Percentiles rank a stretch among this genome's conserved stretches.
These are phyloP conservation scores for Melanotaenia pygmaea DNA, from an alignment of 2,797 vertebrate species.

Conservation along the genomic window DNA sequence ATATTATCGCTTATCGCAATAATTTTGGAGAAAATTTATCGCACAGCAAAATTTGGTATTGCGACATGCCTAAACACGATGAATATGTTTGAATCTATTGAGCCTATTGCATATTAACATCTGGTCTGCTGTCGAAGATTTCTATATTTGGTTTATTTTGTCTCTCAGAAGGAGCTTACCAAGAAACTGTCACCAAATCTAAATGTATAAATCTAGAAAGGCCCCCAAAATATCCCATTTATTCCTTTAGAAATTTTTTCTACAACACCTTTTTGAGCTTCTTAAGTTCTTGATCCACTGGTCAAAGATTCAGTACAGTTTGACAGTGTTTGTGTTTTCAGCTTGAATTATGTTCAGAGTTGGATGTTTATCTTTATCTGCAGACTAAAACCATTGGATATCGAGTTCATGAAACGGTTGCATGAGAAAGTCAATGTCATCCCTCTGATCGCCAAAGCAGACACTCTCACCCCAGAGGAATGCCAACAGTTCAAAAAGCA, in stretches of 20 bases:
- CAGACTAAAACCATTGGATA: constrained; percentile 98
- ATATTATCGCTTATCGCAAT: no score
- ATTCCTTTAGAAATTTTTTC: not conserved
- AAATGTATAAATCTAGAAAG: constrained; percentile 6
- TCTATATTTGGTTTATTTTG: constrained; percentile 45
- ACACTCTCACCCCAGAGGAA: constrained; percentile 98
- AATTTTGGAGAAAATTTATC: no score
- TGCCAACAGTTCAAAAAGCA: constrained; percentile 99
- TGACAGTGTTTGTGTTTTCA: not conserved
- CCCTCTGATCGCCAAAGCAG: constrained; percentile 98
- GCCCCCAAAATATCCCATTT: not conserved
- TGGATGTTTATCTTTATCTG: constrained; percentile 31
- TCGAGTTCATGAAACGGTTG: constrained; percentile 99
- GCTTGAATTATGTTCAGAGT: not conserved
- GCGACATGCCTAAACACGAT: no score
- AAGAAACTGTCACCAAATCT: not conserved
- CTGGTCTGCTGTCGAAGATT: constrained; percentile 4
- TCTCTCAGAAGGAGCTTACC: not conserved
- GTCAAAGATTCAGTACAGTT: not conserved
- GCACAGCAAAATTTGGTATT: no score
- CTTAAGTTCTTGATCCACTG: not conserved
- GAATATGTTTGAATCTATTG: no score
- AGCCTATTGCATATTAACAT: no score
- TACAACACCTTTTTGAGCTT: not conserved
- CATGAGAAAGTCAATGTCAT: constrained; percentile 99